phyloP scores from a whole-genome alignment of 2,113 vertebrate genomes.

The Chaetodon trifascialis region DNA sequence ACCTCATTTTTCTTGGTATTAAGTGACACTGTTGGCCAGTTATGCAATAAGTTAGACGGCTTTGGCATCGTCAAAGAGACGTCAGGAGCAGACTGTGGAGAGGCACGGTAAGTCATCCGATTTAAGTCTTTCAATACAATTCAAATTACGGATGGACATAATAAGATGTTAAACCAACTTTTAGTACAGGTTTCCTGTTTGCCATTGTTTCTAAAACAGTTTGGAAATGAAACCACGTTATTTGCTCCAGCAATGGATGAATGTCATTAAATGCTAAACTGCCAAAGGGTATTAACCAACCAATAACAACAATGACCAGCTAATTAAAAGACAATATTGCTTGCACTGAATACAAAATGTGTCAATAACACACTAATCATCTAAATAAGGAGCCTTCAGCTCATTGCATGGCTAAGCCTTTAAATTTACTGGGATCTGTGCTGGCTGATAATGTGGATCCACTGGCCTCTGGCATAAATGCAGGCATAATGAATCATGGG shows the following conservation, averaged over 20 bases:
- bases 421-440: conserved; percentile 61
- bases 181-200: background rate
- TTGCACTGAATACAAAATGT: conserved; percentile 59
- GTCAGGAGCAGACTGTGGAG: background rate
- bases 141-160: too few relatives aligned
- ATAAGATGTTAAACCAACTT: background rate
- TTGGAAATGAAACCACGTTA: conserved; percentile 43
- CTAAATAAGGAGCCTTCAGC: conserved; percentile 50
- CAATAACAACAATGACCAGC: conserved; percentile 42
- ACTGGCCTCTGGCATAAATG: conserved; percentile 67
- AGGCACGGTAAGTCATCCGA: background rate
- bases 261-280: conserved; percentile 69
- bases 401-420: conserved; percentile 37
- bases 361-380: conserved; percentile 65
- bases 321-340: conserved; percentile 74
- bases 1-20: background rate
- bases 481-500: conserved; percentile 63
- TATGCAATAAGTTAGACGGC: background rate
- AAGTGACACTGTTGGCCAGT: too few relatives aligned
- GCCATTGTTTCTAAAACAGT: conserved; percentile 35
- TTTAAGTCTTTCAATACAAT: background rate
- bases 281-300: conserved; percentile 49
- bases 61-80: background rate
- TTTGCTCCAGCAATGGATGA: conserved; percentile 37
- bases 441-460: conserved; percentile 70